Base-by-base conservation (phyloP, 2,888 invertebrate species). In the Vandiemenella viatica region DNA sequence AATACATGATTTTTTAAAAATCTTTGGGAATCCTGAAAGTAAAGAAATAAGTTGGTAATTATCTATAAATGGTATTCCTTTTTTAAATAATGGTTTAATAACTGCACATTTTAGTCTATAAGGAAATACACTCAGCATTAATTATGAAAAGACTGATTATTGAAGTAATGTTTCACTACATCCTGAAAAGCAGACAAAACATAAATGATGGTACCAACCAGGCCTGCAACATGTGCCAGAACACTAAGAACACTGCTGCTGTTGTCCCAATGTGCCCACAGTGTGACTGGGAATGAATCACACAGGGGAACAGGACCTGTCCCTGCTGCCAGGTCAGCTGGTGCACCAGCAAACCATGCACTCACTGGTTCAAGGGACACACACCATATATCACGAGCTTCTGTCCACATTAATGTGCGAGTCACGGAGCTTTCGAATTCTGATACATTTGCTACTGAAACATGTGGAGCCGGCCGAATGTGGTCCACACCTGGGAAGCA, bases 311-410 rank as follows among this genome's bases (percentile, higher is more conserved):
- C 80, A 0, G 86, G 78, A 59, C 49, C 79, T 61, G 75, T 78
- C 50, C 75, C 73, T 1, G 83, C 83, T 20, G 77, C 72, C 10
- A 32, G 2, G n/a, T 32, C 32, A 0, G 87, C 85, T 21, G 85
- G 73, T 1, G 86, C 85, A 5, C 90, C 91, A 53, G 80, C 73
- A 65, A 93, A 93, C 66, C 95, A 95, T 10, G 85, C 82, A 92
- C 93, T 95, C 46, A 92, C 74, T 0, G 95, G 93, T 63, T 95
- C 93, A 38, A 87, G 73, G 58, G 80, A 76, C 13, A 88, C 76
- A 63, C 86, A 89, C 73, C 93, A 95, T 10, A 95, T 79, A 58
- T 86, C 80, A 56, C 87, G 77, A n/a, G 80, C 80, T 64, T 89
- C 89, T 0, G 80, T 79, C 89, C 90, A 90, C 47, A 89, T 60